These are phyloP conservation scores for Drosophila rufa DNA, from an alignment of 1,140 invertebrate genomes.

Conservation along the genomic window DNA sequence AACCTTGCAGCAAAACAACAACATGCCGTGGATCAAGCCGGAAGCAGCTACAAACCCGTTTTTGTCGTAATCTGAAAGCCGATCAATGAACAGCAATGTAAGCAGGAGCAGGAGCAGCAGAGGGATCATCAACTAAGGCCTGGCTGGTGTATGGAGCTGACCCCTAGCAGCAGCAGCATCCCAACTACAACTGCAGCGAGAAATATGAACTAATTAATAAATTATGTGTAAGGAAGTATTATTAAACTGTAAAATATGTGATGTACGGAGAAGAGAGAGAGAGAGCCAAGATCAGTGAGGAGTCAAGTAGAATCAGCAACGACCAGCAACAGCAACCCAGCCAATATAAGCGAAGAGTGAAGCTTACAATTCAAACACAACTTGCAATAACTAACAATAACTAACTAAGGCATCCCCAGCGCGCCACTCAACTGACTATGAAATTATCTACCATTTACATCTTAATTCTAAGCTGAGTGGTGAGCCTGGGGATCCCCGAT, in stretches of 20 bases:
- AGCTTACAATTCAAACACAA: constrained; percentile 13
- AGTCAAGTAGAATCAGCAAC: constrained; percentile 28
- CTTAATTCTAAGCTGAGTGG: constrained; percentile 34
- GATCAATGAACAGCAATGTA: constrained; percentile 23
- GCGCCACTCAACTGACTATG: constrained; percentile 29
- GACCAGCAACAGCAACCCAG: constrained; percentile 29
- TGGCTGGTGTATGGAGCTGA: constrained; percentile 30
- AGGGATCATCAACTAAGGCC: constrained; percentile 27
- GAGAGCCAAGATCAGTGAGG: constrained; percentile 27
- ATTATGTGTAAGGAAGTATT: constrained; percentile 82
- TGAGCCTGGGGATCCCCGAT: background rate
- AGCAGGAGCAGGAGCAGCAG: constrained; percentile 31
- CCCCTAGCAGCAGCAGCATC: constrained; percentile 35
- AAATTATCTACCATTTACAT: constrained; percentile 38
- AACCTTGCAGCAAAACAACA: constrained; percentile 78
- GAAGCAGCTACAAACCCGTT: constrained; percentile 85
- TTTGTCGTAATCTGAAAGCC: constrained; percentile 73
- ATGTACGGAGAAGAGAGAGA: constrained; percentile 53
- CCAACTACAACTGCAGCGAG: constrained; percentile 38
- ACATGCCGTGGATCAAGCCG: constrained; percentile 84
- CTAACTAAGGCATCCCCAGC: background rate
- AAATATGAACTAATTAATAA: constrained; percentile 73
- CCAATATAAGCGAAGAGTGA: too few relatives aligned
- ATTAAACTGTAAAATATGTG: constrained; percentile 82
- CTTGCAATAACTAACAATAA: constrained; percentile 40